Conservation (phyloP, 1,140 invertebrate genomes). For the Globodera ellingtonae region DNA sequence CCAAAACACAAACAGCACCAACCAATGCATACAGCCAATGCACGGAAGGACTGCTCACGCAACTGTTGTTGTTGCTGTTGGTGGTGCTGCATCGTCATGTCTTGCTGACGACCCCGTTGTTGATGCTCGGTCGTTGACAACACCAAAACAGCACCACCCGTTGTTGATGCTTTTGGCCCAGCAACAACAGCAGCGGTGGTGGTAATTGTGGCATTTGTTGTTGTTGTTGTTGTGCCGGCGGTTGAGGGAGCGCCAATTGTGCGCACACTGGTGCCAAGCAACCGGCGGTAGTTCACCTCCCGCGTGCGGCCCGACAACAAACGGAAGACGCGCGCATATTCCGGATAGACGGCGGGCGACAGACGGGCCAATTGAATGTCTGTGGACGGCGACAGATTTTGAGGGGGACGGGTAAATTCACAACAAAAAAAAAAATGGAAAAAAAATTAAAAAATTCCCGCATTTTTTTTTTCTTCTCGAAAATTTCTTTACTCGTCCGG, state of each 20-base stretch:
- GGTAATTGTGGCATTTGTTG: neutral
- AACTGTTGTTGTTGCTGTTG: conserved; percentile 4
- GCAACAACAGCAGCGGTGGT: neutral
- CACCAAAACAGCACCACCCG: neutral
- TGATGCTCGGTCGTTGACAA: neutral
- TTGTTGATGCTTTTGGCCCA: neutral
- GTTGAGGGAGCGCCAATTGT: neutral
- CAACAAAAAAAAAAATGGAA: too few relatives aligned
- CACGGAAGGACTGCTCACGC: conserved; percentile 24
- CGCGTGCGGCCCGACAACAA: conserved; percentile 52
- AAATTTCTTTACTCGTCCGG: too few relatives aligned
- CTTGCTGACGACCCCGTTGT: neutral
- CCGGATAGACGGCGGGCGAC: conserved; percentile 57
- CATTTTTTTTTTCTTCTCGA: too few relatives aligned
- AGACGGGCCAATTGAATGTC: conserved; percentile 56
- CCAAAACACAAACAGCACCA: conserved; percentile 3
- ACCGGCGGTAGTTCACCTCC: conserved; percentile 42
- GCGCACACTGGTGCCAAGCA: conserved; percentile 31
- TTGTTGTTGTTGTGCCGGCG: neutral
- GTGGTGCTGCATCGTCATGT: neutral
- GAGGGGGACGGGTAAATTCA: too few relatives aligned
- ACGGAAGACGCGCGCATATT: conserved; percentile 54
- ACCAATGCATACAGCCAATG: conserved; percentile 29
- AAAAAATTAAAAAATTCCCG: too few relatives aligned
- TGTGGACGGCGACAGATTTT: conserved; percentile 29